Base-by-base conservation (phyloP, 1,140 invertebrate genomes). In the Drosophila gunungcola region DNA sequence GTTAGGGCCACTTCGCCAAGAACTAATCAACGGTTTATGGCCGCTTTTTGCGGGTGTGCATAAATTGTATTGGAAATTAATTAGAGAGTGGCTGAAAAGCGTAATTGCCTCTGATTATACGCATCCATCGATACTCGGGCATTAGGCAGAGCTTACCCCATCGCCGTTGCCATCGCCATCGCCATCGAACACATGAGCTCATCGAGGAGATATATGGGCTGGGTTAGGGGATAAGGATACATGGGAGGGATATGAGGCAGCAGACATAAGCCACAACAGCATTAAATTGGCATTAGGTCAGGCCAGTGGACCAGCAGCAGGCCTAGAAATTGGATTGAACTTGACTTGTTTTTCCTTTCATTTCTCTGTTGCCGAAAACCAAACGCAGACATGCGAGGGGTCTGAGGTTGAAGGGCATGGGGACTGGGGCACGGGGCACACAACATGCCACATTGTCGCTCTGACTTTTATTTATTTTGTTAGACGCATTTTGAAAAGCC, bases 391-490 rank as follows among this genome's bases (percentile, higher is more conserved):
- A n/a, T 49, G 7, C 11, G 12, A 9, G 7, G n/a, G 12, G 9
- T 51, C 34, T 9, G 46, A 29, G 42, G 21, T n/a, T 25, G 52
- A 32, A 6, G 29, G 29, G 29, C 16, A 16, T 16, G 39, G 39
- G 39, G 43, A 1, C 21, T 48, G 10, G 46, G 51, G 16, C 16
- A 21, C 16, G 16, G 16, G 16, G 16, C 16, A 45, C 69, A 64
- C 45, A 69, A 70, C 82, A 65, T 64, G 81, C 81, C 81, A 80
- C 82, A 86, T 72, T 86, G 78, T 81, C 82, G 82, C 82, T 72
- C 73, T 74, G 78, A 86, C 82, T 86, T 86, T 86, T 85, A 85
- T 86, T 85, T 85, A 85, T 85, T 85, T 85, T 86, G 73, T 81
- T 86, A 70, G 82, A 85, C 73, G 82, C 78, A 81, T 86, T 86